phyloP scores from a whole-genome alignment of 2,113 vertebrate species.

The Zosterops hypoxanthus region DNA sequence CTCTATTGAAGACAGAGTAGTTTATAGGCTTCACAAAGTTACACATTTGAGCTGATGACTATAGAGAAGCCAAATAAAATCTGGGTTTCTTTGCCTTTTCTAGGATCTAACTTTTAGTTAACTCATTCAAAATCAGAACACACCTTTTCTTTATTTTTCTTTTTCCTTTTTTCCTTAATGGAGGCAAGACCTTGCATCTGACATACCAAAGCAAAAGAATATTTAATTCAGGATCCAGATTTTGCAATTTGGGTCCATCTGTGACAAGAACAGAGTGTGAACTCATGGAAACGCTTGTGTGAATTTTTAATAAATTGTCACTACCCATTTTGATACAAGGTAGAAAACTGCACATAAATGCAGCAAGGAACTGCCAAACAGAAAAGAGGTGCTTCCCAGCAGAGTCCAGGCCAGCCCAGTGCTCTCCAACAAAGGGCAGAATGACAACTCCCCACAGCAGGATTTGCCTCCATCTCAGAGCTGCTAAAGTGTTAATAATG shows the following conservation, averaged over 20 bases:
- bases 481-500: neutral
- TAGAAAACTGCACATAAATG: neutral
- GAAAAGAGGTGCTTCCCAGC: neutral
- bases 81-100: neutral
- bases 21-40: neutral
- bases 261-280: conserved; percentile 56
- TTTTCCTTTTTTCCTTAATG: neutral
- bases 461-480: neutral
- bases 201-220: conserved; percentile 18
- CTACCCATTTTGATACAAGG: neutral
- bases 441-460: neutral
- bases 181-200: conserved; percentile 1
- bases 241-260: conserved; percentile 46
- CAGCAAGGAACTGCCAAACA: neutral
- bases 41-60: neutral
- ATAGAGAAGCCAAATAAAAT: neutral
- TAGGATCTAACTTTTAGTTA: neutral
- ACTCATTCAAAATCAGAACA: neutral
- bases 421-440: neutral
- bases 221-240: conserved; percentile 52
- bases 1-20: neutral
- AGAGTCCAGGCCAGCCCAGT: neutral
- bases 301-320: conserved; percentile 57
- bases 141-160: neutral
- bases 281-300: conserved; percentile 18